Base-by-base conservation (phyloP, 2,888 invertebrate species). In the Andrena chrysosceles region DNA sequence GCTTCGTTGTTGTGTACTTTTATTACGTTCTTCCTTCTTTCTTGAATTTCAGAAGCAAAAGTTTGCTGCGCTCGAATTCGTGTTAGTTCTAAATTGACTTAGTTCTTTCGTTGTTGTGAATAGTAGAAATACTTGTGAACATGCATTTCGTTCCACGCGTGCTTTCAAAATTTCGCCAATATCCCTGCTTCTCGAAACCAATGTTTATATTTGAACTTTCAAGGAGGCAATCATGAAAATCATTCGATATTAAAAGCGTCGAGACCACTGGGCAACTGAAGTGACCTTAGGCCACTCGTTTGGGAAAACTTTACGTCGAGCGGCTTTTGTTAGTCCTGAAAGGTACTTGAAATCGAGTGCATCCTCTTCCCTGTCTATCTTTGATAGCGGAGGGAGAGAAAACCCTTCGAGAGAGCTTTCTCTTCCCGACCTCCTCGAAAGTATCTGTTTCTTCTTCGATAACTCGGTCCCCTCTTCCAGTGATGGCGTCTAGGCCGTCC, bases 301-400 rank as follows among this genome's bases (percentile, higher is more conserved):
- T 89, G 88, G 86, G 82, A 85, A 87, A 91, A 91, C 86, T 90
- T 91, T 85, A 77, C 87, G 84, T 88, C 80, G 79, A 90, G 89
- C 77, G 75, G 87, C 91, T 91, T 90, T 91, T 91, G 87, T 89
- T 88, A 89, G 87, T 81, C 85, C 81, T 88, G 87, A 88, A 90
- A 85, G 86, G 86, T 90, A 80, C 92, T 91, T 81, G 73, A 90
- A 85, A 88, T 89, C 83, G 83, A 90, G 90, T 90, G 81, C 84
- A 82, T 79, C 76, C 79, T 76, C 79, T 72, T 83, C 67, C 66
- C 77, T 77, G 42, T 83, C 56, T 56, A 72, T 75, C 72, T 76
- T 52, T 67, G 52, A 76, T 76, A 54, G 64, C 56, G 29, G 74
- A 68, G 56, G 66, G 63, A 20, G 62, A 56, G 78, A 49, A 84